Base-by-base conservation (phyloP, 2,113 vertebrate species). In the Meleagris gallopavo region DNA sequence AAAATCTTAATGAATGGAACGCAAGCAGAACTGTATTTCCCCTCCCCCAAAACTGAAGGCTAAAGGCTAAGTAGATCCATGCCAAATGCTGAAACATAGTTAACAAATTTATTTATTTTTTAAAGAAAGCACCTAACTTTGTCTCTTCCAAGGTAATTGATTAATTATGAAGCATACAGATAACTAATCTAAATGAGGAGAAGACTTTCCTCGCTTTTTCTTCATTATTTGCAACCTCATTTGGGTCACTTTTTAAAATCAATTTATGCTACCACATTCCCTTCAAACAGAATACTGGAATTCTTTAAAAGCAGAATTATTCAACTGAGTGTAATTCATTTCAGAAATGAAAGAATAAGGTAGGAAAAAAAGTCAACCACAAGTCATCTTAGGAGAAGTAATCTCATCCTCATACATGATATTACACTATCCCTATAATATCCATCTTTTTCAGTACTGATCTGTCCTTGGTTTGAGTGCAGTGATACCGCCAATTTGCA, bases 41-140 rank as follows among this genome's bases (percentile, higher is more conserved):
- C 32, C 46, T 34, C 70, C 21, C 40, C 7, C 21, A 55, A 0
- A 38, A 66, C 7, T 48, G 75, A 60, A 86, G 55, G 32, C 11
- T 73, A 73, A 83, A 76, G 40, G 32, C 15, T 67, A 79, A 79
- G 54, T 8, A 79, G 25, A 50, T 46, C 81, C 62, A 66, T 30
- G 46, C 12, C 32, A 65, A 20, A 54, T n/a, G 41, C 32, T 69
- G 78, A 82, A 72, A 52, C 12, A 34, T 13, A n/a, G 12, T 43
- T 84, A 54, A 60, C 34, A 69, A 75, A 11, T 13, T 4, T 22
- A 22, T 0, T 10, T 52, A 12, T 64, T 40, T 69, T 62, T 38
- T 3, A 32, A 58, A 30, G 30, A 9, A 36, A 50, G 48, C 25
- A 12, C 52, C 4, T 54, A 75, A 46, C 10, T 58, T 0, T 0